Base-by-base conservation (phyloP, 2,888 invertebrate genomes). In the Athalia rosae region DNA sequence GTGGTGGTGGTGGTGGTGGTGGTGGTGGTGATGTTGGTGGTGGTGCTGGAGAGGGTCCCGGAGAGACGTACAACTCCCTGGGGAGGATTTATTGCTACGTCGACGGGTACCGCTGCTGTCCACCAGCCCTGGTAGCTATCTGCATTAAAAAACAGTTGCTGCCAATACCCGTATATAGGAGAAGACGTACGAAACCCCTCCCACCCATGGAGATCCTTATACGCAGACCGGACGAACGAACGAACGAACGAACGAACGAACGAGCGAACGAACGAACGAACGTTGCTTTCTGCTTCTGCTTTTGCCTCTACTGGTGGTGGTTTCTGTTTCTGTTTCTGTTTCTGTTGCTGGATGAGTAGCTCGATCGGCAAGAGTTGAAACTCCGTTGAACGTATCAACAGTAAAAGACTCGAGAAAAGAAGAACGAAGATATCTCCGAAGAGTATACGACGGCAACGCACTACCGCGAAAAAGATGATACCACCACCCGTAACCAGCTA, bases 71-170 rank as follows among this genome's bases (percentile, higher is more conserved):
- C 87, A 87, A 84, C 87, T 87, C 84, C 84, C 81, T 80, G 82
- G 79, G 81, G 85, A 88, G 85, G 85, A 88, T 88, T 88, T 88
- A 88, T 88, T 88, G 84, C 87, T 81, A 84, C 59, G 83, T 84
- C 84, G 85, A 83, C 81, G 80, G 81, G 84, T 83, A 83, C 83
- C 81, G 80, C 81, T 83, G 79, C 85, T 83, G 84, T 82, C 83
- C 79, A 73, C 28, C 77, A 50, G 67, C 48, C 61, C 67, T 76
- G 63, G 78, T 81, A 78, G 84, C 62, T 83, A 86, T 86, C 87
- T 86, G 87, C 87, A 88, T 88, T 88, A 88, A 87, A 88, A 89
- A 88, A 85, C 87, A 87, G 86, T 84, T 83, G 85, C 85, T 84
- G 84, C 84, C 83, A 82, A 81, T 82, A 82, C 80, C 83, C 84